These are phyloP conservation scores for Prosopocoilus inquinatus DNA, from an alignment of 2,888 invertebrate species.

Conservation along the genomic window DNA sequence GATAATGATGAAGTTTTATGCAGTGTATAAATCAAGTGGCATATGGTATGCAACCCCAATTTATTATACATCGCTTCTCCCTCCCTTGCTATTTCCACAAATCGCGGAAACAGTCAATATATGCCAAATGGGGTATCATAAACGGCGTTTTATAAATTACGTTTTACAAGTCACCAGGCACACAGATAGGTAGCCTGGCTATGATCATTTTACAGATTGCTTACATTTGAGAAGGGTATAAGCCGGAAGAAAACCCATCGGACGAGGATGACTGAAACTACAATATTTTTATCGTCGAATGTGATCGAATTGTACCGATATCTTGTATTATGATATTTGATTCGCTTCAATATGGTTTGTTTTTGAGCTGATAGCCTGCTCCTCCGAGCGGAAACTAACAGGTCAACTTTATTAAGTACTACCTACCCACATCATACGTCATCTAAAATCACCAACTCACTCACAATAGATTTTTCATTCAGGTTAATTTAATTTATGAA, in stretches of 20 bases:
- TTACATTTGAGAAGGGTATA: slow-evolving; percentile 22
- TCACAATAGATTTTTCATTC: too few relatives aligned
- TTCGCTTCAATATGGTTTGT: slow-evolving; percentile 23
- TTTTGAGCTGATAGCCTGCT: slow-evolving; percentile 2
- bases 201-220: slow-evolving; percentile 26
- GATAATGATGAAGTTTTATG: slow-evolving; percentile 6
- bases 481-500: too few relatives aligned
- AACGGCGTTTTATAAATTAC: slow-evolving; percentile 32
- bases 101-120: slow-evolving; percentile 30
- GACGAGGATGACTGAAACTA: slow-evolving; percentile 26
- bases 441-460: too few relatives aligned
- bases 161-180: slow-evolving; percentile 31
- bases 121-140: slow-evolving; percentile 30
- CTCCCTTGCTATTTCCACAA: slow-evolving; percentile 26
- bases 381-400: neutral
- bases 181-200: slow-evolving; percentile 20
- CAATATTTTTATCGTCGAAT: slow-evolving; percentile 31
- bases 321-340: slow-evolving; percentile 26
- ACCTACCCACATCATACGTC: neutral
- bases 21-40: slow-evolving; percentile 22
- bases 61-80: slow-evolving; percentile 22
- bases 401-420: neutral
- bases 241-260: slow-evolving; percentile 26
- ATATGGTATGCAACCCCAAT: slow-evolving; percentile 20
- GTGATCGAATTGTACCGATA: slow-evolving; percentile 24